Evolutionary conservation across 1,140 invertebrate genomes (phyloP), one percentile per base, ranked within the genome.

Genomic region (Anagrus nilaparvatae): DNA sequence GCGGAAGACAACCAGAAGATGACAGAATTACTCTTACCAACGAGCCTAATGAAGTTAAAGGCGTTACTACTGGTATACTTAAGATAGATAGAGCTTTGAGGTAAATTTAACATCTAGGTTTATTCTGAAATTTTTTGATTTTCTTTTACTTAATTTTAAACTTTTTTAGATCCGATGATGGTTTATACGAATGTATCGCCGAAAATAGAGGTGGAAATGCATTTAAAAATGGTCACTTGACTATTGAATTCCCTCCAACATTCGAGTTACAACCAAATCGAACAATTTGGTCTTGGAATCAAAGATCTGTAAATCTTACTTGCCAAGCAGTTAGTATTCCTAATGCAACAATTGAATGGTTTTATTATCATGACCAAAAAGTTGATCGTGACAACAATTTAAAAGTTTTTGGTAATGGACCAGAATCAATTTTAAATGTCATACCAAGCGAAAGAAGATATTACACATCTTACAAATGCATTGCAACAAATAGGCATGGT

Each of bases 281-380:
- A 5, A 77, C 77, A 4, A 71, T 79, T 1, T 91, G 81, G 76
- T 84, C 81, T 5, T 94, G 90, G 90, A 75, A 82, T 18, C 65
- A 76, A 24, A 72, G 75, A 47, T 77, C 81, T 3, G 84, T 84
- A 0, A 94, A 94, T 57, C 70, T 95, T 1, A 87, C 82, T 23
- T 95, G 90, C 56, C 70, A 87, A n/a, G 87, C 87, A 9, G 81
- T 86, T 61, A 80, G 84, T 47, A 88, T 94, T 55, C 91, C 91
- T 1, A 93, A 94, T 61, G 90, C 91, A 1, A 92, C 89, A 2
- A 87, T 93, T 46, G 75, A 76, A 45, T 94, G 90, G 90, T 76
- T 71, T 54, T 75, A 72, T 37, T 68, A 62, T 16, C 61, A 50
- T 12, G 40, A 75, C 16, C 58, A 70, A 5, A 61, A 69, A 19